Evolutionary conservation across 2,113 vertebrate genomes (phyloP), one percentile per base, ranked within the genome.

Genomic region (Meles meles): DNA sequence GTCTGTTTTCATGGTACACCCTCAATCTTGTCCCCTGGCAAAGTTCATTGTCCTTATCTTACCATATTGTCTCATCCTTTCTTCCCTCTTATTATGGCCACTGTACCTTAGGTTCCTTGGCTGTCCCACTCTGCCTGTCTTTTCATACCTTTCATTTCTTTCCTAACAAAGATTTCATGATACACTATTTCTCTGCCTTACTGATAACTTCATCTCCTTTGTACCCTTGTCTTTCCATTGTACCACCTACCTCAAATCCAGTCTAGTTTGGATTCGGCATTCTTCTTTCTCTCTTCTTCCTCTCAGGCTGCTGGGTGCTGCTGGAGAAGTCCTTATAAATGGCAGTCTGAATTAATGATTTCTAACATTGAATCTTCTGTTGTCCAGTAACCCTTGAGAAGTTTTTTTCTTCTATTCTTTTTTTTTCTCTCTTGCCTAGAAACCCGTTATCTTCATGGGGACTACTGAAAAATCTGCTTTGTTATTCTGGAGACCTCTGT

Each of bases 101-200:
- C 21, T 63, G 27, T 21, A 25, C 10, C 25, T 92, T 11, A 27
- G 29, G 25, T 89, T 87, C 34, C 21, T 81, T 81, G 63, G n/a
- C n/a, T 86, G 1, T 69, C 21, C 42, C n/a, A 79, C 42, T 95
- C 49, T 88, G 37, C 63, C 57, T 90, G 49, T n/a, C 20, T 95
- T 89, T 79, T 94, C 12, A 21, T 72, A 47, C 42, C 34, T 93
- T 72, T 90, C n/a, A 55, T 95, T 89, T 93, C 37, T 93, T 95
- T 82, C 39, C 82, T 65, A 86, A 67, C 25, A 29, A 6, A 49
- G 52, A 42, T 82, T 88, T 37, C 4, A 65, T 87, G 44, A 25
- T 34, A 21, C 7, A 67, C 82, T 61, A 76, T 77, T 69, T 61
- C 34, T 71, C 23, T 83, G 27, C 12, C 34, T 96, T 88, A n/a